Percentiles rank a stretch among this genome's conserved stretches.
Conservation (phyloP, 2,797 vertebrate genomes). For the Otolemur crassicaudatus region DNA sequence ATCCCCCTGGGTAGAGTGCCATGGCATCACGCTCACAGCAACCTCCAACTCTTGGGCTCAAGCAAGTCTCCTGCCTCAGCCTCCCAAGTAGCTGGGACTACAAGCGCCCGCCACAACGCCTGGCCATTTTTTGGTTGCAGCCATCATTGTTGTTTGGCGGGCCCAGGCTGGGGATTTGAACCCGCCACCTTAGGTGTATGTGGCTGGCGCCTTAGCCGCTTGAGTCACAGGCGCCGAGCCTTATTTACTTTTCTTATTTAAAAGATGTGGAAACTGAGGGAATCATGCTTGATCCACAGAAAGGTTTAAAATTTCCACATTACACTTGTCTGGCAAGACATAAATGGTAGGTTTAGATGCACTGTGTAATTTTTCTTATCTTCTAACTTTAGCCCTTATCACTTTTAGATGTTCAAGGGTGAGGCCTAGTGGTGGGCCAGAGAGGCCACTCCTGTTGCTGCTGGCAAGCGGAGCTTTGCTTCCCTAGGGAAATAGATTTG, state of each 20-base stretch:
- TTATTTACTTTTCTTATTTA: conserved; percentile 43
- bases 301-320: not conserved
- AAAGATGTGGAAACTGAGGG: not conserved
- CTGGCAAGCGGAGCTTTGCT: not conserved
- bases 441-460: not conserved
- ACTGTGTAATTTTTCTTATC: not conserved
- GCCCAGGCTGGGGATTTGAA: too few relatives aligned
- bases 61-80: too few relatives aligned
- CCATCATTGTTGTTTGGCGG: too few relatives aligned
- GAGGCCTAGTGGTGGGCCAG: not conserved
- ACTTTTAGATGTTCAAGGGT: not conserved
- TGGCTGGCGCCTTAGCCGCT: too few relatives aligned
- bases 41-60: too few relatives aligned
- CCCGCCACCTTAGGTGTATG: too few relatives aligned
- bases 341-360: not conserved
- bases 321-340: not conserved
- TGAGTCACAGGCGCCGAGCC: too few relatives aligned
- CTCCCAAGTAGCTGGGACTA: too few relatives aligned
- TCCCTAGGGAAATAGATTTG: not conserved
- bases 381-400: not conserved
- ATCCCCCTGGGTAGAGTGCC: too few relatives aligned
- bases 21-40: too few relatives aligned
- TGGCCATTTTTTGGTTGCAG: too few relatives aligned
- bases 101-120: too few relatives aligned
- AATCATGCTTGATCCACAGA: not conserved